Base-by-base conservation (phyloP, 2,888 invertebrate genomes). In the Lasioglossum calceatum region DNA sequence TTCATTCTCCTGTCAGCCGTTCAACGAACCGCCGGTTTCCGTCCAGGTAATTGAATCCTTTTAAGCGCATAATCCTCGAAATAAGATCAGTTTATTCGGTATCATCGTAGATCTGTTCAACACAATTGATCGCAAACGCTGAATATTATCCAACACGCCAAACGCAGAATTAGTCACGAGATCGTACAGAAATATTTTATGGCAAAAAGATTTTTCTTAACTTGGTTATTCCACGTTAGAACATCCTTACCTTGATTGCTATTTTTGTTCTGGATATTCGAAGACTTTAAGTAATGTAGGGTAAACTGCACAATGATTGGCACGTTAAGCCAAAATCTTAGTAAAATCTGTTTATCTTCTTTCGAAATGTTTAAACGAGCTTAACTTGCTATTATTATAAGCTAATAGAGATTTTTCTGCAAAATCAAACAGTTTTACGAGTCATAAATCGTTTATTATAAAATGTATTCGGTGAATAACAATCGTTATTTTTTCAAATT, bases 1-100 rank as follows among this genome's bases (percentile, higher is more conserved):
- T 87, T 88, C 91, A 90, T 90, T 89, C 89, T 89, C 88, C 76
- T 71, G 74, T 82, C 74, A 42, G 61, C 61, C 36, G 78, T 87
- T 77, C 71, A 74, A 73, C 81, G 79, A 80, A 78, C 73, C 79
- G 54, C 61, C 47, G 32, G 44, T 36, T 50, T 58, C 61, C 77
- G 32, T 67, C 58, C 14, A 23, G 27, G 39, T 23, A 10, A 77
- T 71, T 2, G 54, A 84, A 77, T 23, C 72, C 77, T 77, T 70
- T 61, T 32, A 32, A 7, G 27, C 2, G 27, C 42, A 32, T 54
- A 77, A 74, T 75, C 67, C 27, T 44, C 54, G 47, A 71, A 82
- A 70, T 42, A 23, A 23, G 64, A 16, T 54, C 23, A 42, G 27
- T 67, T 16, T 19, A 16, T 44, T 8, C 19, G 8, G 8, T 42